Evolutionary conservation across 1,140 invertebrate species (phyloP).

Genomic region (Rhizoglyphus robini): DNA sequence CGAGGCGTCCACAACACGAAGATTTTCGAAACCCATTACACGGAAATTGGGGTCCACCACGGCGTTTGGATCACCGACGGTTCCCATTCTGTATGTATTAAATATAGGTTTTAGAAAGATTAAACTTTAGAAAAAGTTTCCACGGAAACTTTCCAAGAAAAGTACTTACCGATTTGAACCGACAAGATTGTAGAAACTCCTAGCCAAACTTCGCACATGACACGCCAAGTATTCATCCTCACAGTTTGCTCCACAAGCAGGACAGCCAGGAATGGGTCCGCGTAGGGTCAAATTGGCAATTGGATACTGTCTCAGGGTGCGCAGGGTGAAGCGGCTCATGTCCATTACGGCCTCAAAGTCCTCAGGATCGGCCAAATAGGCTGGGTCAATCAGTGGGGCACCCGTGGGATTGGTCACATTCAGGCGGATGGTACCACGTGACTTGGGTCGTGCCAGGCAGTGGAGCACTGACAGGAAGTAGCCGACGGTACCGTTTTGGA

Average conservation of each 20-base stretch:
- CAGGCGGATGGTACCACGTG: slow-evolving; percentile 52
- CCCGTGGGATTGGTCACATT: slow-evolving; percentile 66
- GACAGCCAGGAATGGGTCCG: no score
- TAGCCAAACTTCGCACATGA: slow-evolving; percentile 1
- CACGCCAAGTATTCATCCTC: slow-evolving; percentile 1
- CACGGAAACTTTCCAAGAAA: no score
- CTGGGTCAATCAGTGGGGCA: slow-evolving; percentile 81
- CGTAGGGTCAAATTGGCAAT: neutral
- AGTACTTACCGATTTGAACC: no score
- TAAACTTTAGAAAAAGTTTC: no score
- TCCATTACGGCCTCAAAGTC: slow-evolving; percentile 64
- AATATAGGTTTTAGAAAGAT: no score
- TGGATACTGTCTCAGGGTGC: neutral
- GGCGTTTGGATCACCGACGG: no score
- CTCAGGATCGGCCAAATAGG: slow-evolving; percentile 62
- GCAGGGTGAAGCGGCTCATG: slow-evolving; percentile 36
- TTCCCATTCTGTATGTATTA: no score
- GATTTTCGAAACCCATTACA: no score
- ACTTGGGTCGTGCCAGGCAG: slow-evolving; percentile 54
- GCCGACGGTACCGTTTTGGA: neutral
- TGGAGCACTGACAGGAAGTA: slow-evolving; percentile 32
- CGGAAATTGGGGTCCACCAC: no score
- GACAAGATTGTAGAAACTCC: slow-evolving; percentile 16
- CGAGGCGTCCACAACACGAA: no score
- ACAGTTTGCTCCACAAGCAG: neutral